phyloP scores from a whole-genome alignment of 2,888 invertebrate genomes.

The Aproaerema taeniolella region DNA sequence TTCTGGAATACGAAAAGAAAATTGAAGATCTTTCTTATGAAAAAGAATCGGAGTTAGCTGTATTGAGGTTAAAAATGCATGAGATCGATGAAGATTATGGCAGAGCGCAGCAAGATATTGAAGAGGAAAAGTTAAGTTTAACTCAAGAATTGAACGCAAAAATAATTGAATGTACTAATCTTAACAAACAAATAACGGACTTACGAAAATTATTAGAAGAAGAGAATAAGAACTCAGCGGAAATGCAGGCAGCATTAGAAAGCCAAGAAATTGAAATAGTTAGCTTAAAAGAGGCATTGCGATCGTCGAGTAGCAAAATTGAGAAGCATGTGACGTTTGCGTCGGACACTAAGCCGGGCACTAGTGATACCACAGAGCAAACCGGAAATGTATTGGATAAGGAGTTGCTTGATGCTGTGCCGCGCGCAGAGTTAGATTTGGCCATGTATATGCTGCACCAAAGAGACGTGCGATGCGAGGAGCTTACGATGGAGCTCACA shows the following conservation, averaged over 20 bases:
- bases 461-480: constrained; percentile 90
- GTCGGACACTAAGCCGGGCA: constrained; percentile 55
- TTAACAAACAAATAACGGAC: constrained; percentile 71
- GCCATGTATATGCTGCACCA: constrained; percentile 92
- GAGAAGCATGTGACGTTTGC: constrained; percentile 69
- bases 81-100: constrained; percentile 56
- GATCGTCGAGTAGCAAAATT: constrained; percentile 49
- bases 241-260: constrained; percentile 79
- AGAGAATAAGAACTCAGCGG: constrained; percentile 71
- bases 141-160: constrained; percentile 56
- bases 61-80: constrained; percentile 70
- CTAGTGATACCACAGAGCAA: constrained; percentile 24
- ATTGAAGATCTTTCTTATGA: constrained; percentile 68
- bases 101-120: constrained; percentile 36
- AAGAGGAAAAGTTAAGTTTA: constrained; percentile 43
- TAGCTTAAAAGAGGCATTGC: constrained; percentile 81
- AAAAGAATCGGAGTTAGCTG: constrained; percentile 74
- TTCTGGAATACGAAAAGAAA: constrained; percentile 59
- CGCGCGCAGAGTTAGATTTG: constrained; percentile 84
- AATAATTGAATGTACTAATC: constrained; percentile 64
- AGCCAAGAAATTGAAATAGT: constrained; percentile 86
- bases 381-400: constrained; percentile 32
- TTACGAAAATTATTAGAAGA: constrained; percentile 72
- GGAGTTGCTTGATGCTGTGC: constrained; percentile 56
- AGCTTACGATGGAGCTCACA: constrained; percentile 89